Conservation (phyloP, 1,140 invertebrate genomes). For the Trichonephila clavipes region DNA sequence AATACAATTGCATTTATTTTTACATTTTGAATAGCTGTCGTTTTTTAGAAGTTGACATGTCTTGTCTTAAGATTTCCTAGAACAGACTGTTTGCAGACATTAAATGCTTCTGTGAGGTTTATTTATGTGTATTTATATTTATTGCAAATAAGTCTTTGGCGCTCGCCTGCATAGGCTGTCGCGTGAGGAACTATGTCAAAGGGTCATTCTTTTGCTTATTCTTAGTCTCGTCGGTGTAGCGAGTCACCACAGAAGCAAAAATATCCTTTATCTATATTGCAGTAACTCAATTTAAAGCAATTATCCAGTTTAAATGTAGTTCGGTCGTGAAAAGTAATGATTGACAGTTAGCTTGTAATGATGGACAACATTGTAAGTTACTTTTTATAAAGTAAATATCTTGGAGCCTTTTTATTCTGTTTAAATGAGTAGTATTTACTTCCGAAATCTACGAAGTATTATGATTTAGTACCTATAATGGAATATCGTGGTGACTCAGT, state of each 20-base stretch:
- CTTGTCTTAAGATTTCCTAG: background rate
- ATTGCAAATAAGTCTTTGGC: background rate
- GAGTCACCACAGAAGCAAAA: background rate
- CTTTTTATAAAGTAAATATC: too few relatives aligned
- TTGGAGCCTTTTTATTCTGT: too few relatives aligned
- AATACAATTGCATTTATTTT: too few relatives aligned
- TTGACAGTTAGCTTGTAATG: too few relatives aligned
- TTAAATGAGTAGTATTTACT: too few relatives aligned
- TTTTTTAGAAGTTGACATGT: background rate
- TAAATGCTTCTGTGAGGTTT: background rate
- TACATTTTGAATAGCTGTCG: background rate
- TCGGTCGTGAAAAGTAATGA: too few relatives aligned
- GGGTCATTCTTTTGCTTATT: background rate
- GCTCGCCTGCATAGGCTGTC: background rate
- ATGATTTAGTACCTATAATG: too few relatives aligned
- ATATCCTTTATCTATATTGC: background rate
- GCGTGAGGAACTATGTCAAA: constrained; percentile 9
- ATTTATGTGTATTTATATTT: background rate
- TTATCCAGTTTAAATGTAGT: too few relatives aligned
- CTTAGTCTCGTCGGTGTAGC: background rate
- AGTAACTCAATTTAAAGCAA: too few relatives aligned
- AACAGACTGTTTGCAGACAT: background rate
- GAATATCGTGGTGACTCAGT: too few relatives aligned
- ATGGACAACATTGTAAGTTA: too few relatives aligned
- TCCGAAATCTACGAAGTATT: too few relatives aligned